A percentile compares a stretch with the other conserved stretches of the same genome.
Evolutionary conservation across 2,113 vertebrate genomes (phyloP).

Genomic region (Pseudonaja textilis): DNA sequence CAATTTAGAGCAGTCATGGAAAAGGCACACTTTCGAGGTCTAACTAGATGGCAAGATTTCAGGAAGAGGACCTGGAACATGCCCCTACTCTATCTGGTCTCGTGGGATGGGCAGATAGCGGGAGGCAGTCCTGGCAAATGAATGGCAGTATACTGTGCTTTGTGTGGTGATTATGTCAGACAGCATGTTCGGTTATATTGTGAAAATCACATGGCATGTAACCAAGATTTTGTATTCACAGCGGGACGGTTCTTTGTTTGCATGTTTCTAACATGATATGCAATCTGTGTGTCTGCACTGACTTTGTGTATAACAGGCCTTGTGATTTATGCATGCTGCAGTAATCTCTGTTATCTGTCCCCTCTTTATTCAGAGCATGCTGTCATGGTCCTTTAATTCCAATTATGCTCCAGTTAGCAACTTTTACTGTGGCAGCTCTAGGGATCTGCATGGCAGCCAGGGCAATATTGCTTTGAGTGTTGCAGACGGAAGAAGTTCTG

Average conservation of each 20-base stretch:
- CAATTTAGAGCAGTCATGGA: neutral
- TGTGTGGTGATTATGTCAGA: slow-evolving; percentile 40
- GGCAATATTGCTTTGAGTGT: slow-evolving; percentile 88
- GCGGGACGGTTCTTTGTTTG: slow-evolving; percentile 56
- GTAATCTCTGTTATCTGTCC: slow-evolving; percentile 83
- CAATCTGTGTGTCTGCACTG: slow-evolving; percentile 58
- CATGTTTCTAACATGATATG: slow-evolving; percentile 63
- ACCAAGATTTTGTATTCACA: slow-evolving; percentile 40
- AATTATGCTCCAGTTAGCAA: slow-evolving; percentile 87
- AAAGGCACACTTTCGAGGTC: neutral
- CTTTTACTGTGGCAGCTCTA: slow-evolving; percentile 92
- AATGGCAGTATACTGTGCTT: slow-evolving; percentile 57
- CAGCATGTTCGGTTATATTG: slow-evolving; percentile 59
- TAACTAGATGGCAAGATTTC: neutral
- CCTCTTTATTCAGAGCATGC: slow-evolving; percentile 89
- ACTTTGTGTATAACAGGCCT: slow-evolving; percentile 67
- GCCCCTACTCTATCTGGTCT: neutral
- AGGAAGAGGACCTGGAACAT: neutral
- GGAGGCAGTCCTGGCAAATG: neutral
- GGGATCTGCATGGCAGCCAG: slow-evolving; percentile 94
- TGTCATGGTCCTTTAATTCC: slow-evolving; percentile 98
- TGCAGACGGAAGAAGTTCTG: slow-evolving; percentile 87
- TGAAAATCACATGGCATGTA: slow-evolving; percentile 42
- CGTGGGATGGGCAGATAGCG: neutral
- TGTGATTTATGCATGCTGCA: slow-evolving; percentile 75